Evolutionary conservation across 2,797 vertebrate species (phyloP).

Genomic region (Phoebastria nigripes): DNA sequence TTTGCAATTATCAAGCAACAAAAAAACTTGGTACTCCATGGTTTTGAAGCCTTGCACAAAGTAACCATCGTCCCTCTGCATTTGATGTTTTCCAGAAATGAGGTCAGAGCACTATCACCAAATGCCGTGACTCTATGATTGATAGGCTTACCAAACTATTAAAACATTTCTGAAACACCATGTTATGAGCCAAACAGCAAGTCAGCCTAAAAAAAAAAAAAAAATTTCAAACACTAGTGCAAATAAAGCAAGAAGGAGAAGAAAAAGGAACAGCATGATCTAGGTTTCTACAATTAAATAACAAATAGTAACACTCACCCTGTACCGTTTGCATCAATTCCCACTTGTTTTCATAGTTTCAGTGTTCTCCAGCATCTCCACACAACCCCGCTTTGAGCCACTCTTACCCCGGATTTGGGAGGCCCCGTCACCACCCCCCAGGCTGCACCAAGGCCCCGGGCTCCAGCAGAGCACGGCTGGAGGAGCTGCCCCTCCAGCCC

Average conservation of each 20-base stretch:
- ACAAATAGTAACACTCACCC: neutral
- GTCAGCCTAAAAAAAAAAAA: neutral
- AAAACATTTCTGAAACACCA: neutral
- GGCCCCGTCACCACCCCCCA: neutral
- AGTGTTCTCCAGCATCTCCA: neutral
- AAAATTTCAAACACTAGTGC: neutral
- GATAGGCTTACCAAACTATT: neutral
- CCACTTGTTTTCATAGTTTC: neutral
- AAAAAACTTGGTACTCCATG: neutral
- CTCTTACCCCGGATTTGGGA: neutral
- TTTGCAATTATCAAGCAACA: neutral
- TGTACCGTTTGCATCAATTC: neutral
- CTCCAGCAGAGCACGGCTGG: neutral
- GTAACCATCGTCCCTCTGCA: neutral
- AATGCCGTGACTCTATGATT: fast-evolving
- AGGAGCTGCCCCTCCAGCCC: neutral
- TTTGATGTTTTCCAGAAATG: neutral
- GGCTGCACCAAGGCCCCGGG: neutral
- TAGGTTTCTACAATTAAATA: slow-evolving; percentile 17
- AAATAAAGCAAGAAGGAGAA: slow-evolving; percentile 13
- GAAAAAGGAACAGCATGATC: neutral
- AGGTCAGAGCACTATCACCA: neutral
- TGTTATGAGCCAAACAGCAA: neutral
- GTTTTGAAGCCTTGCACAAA: neutral
- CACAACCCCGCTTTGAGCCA: neutral